Evolutionary conservation across 2,113 vertebrate species (phyloP).

Genomic region (Gambusia holbrooki): DNA sequence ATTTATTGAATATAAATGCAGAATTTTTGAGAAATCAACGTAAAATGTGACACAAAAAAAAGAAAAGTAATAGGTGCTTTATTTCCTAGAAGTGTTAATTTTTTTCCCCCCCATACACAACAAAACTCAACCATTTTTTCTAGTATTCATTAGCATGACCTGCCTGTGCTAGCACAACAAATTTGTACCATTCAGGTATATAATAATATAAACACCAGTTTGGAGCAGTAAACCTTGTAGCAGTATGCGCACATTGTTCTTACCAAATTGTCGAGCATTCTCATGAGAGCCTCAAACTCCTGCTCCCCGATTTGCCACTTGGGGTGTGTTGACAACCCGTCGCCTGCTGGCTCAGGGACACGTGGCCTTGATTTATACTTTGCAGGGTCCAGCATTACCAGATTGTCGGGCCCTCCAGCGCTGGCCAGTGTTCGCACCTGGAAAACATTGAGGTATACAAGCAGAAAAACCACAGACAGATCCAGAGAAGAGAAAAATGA

Average conservation of each 20-base stretch:
- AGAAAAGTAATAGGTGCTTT: no score
- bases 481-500: slow-evolving; percentile 15
- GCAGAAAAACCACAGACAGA: slow-evolving; percentile 25
- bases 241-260: neutral
- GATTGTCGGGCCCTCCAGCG: slow-evolving; percentile 95
- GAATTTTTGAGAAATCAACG: no score
- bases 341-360: slow-evolving; percentile 84
- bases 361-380: slow-evolving; percentile 92
- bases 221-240: neutral
- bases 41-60: no score
- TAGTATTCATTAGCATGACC: no score
- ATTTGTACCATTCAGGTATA: no score
- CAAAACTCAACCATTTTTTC: no score
- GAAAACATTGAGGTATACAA: slow-evolving; percentile 17
- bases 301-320: slow-evolving; percentile 97
- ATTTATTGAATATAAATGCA: no score
- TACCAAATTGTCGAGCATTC: slow-evolving; percentile 99
- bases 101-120: no score
- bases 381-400: slow-evolving; percentile 91
- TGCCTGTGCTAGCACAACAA: no score
- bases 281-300: slow-evolving; percentile 97
- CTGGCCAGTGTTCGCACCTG: slow-evolving; percentile 97
- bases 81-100: no score
- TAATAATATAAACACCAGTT: neutral
- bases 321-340: slow-evolving; percentile 82